Evolutionary conservation across 2,113 vertebrate species (phyloP), one percentile per base, ranked within the genome.

Genomic region (Thunnus thynnus): DNA sequence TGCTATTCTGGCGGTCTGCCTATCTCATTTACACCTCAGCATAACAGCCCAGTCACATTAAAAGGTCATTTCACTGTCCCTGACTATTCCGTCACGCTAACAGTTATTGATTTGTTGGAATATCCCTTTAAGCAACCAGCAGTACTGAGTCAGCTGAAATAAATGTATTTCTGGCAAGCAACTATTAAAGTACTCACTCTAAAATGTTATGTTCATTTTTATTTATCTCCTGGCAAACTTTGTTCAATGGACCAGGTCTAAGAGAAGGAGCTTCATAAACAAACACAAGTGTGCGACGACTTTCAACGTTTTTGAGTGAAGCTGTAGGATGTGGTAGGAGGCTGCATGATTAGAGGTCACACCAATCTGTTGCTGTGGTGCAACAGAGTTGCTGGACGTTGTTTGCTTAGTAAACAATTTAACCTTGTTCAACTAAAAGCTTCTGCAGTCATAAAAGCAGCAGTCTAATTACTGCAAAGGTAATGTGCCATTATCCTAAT

Each of bases 61-160:
- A 91, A 90, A 91, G 88, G 92, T 92, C 88, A 89, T 92, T 90
- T 88, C 64, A 78, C 79, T 83, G 86, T 91, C 86, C 82, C 82
- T 87, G 83, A 88, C 86, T 80, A 80, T 86, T 94, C 84, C 13
- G 81, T 94, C 92, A 87, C 48, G 54, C 83, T 89, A 91, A 92
- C 85, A 81, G 72, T 70, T 93, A 93, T 94, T 91, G 90, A 94
- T 93, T 85, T 72, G 76, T 36, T 61, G 82, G 56, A 92, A 92
- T 91, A 88, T 90, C 80, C 81, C 88, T 93, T 84, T 83, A 84
- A 86, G 90, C 87, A 87, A 89, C 85, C 83, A 82, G 71, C 36
- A 76, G 58, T 63, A 90, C 87, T 89, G 88, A 89, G 64, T 93
- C 91, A 89, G 88, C 86, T 41, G 14, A 74, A 65, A 73, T 57